These are phyloP conservation scores for Carassius carassius DNA, from an alignment of 2,113 vertebrate genomes.

Conservation along the genomic window DNA sequence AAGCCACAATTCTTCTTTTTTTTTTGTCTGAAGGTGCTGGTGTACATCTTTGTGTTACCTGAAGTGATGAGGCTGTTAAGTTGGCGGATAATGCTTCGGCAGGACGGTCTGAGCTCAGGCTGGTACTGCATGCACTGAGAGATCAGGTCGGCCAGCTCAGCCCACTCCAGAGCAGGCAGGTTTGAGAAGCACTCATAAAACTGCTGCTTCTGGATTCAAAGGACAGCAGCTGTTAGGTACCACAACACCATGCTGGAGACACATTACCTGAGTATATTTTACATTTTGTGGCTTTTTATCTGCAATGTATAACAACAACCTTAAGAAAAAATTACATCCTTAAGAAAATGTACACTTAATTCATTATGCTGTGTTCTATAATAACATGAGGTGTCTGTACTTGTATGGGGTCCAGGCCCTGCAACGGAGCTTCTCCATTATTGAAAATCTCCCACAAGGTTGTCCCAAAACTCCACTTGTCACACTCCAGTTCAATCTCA, in stretches of 20 bases:
- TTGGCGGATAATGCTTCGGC: conserved; percentile 85
- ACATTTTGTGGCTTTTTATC: neutral
- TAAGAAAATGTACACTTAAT: no score
- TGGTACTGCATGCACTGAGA: conserved; percentile 87
- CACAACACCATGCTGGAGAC: neutral
- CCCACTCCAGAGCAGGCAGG: conserved; percentile 84
- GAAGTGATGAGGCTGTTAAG: conserved; percentile 90
- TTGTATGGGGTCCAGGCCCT: conserved; percentile 75
- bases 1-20: neutral
- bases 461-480: conserved; percentile 94
- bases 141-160: conserved; percentile 84
- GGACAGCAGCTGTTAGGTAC: conserved; percentile 36
- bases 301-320: neutral
- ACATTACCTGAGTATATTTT: neutral
- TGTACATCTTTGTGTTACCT: conserved; percentile 68
- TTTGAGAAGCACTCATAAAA: conserved; percentile 79
- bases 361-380: no score
- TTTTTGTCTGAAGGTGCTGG: no score
- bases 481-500: conserved; percentile 78
- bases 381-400: conserved; percentile 61
- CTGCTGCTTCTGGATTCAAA: conserved; percentile 76
- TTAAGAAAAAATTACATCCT: no score
- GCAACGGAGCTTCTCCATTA: conserved; percentile 77
- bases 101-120: conserved; percentile 78
- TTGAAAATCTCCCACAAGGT: conserved; percentile 95